Percentiles rank a stretch among this genome's conserved stretches.
Evolutionary conservation across 2,113 vertebrate species (phyloP).

Genomic region (Ctenomys sociabilis): DNA sequence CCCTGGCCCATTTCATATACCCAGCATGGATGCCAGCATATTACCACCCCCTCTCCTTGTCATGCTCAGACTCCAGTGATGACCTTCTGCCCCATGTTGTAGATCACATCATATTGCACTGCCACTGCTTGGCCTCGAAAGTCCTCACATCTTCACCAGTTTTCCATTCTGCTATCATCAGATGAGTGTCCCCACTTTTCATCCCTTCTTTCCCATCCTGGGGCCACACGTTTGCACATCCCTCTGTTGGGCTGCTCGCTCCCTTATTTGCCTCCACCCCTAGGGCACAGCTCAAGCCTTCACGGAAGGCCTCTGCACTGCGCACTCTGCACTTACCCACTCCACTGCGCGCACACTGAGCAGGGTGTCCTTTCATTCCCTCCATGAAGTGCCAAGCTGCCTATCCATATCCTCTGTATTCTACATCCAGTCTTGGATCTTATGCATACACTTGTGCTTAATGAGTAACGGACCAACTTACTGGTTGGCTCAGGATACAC

Average conservation of each 20-base stretch:
- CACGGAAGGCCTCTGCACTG: neutral
- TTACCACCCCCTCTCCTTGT: neutral
- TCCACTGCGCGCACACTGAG: neutral
- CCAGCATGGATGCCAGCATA: too few relatives aligned
- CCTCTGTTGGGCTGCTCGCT: too few relatives aligned
- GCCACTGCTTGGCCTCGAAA: neutral
- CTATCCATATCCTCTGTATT: neutral
- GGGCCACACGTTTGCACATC: neutral
- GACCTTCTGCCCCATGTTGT: neutral
- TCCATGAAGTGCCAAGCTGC: neutral
- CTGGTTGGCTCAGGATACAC: neutral
- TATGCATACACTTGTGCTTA: neutral
- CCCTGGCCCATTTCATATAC: neutral
- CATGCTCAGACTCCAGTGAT: rapidly evolving
- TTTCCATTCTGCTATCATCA: neutral
- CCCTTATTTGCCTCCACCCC: neutral
- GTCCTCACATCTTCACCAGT: neutral
- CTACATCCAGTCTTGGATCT: neutral
- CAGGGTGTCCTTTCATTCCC: rapidly evolving
- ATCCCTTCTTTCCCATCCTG: rapidly evolving
- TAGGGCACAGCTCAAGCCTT: neutral
- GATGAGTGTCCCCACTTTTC: too few relatives aligned
- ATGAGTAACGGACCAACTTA: neutral
- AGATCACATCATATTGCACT: neutral
- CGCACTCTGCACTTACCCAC: neutral